Conservation (phyloP, 2,113 vertebrate species). For the Lanius collurio region DNA sequence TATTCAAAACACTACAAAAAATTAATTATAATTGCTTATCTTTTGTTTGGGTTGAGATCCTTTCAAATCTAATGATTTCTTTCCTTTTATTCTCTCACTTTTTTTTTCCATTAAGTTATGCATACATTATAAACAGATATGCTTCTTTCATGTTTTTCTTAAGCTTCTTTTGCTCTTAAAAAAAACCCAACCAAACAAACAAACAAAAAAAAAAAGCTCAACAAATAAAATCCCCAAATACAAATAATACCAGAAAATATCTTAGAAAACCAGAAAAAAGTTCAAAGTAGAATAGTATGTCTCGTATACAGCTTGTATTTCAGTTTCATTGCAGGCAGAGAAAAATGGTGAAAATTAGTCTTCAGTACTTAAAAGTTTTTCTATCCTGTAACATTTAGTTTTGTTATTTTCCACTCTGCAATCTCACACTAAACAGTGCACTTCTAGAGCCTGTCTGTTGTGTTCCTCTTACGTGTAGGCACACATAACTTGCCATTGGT, state of each 20-base stretch:
- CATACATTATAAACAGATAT: neutral
- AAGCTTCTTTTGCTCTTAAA: neutral
- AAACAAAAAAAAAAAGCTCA: neutral
- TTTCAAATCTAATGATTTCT: conserved; percentile 6
- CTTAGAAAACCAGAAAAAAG: neutral
- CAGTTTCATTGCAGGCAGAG: neutral
- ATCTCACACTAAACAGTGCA: neutral
- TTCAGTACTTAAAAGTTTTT: neutral
- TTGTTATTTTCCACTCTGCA: neutral
- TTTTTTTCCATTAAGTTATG: neutral
- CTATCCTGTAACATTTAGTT: neutral
- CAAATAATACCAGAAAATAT: neutral
- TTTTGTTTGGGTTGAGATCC: conserved; percentile 32
- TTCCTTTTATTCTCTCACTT: neutral
- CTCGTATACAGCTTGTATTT: neutral
- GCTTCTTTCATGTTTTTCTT: conserved; percentile 15
- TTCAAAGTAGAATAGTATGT: neutral
- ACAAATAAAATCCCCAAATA: neutral
- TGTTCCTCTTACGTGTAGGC: neutral
- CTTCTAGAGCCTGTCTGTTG: neutral
- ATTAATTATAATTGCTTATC: conserved; percentile 39
- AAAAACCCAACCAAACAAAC: neutral
- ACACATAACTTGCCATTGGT: neutral
- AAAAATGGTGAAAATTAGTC: neutral
- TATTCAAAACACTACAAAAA: conserved; percentile 50